These are phyloP conservation scores for Drosophila meridiana DNA, from an alignment of 2,888 invertebrate species.

Conservation along the genomic window DNA sequence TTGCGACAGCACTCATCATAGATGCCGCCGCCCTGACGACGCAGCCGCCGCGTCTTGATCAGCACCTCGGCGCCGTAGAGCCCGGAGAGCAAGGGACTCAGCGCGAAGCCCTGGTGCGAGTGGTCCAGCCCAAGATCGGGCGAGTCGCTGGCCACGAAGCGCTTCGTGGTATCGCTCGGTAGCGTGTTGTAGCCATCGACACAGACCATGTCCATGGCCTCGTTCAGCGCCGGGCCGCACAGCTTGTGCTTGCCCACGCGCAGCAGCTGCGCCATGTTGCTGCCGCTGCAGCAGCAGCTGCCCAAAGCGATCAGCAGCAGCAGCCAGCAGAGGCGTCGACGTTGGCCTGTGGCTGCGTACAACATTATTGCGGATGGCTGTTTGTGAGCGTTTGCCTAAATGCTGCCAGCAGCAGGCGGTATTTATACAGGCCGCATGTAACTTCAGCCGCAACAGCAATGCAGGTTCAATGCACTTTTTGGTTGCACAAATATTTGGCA, in stretches of 20 bases:
- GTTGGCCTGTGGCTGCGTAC: constrained; percentile 31
- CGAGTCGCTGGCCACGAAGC: constrained; percentile 9
- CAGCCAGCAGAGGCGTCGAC: constrained; percentile 19
- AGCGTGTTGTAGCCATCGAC: constrained; percentile 63
- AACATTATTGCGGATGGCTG: constrained; percentile 59
- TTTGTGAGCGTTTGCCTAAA: constrained; percentile 26
- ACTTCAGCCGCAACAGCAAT: neutral
- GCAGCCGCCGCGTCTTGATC: constrained; percentile 62
- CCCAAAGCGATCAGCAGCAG: constrained; percentile 28
- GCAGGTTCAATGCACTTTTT: constrained; percentile 72
- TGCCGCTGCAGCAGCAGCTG: constrained; percentile 16
- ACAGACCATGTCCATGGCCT: constrained; percentile 67
- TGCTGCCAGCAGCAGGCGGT: constrained; percentile 38
- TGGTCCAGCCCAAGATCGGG: neutral
- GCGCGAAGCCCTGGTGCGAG: constrained; percentile 22
- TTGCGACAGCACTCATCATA: constrained; percentile 76
- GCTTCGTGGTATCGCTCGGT: constrained; percentile 20
- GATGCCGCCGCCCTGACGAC: constrained; percentile 55
- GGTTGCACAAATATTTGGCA: constrained; percentile 51
- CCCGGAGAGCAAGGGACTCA: constrained; percentile 60
- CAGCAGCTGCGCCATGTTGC: constrained; percentile 38
- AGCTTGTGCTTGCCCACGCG: constrained; percentile 60
- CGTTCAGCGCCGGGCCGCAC: constrained; percentile 66
- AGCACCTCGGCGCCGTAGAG: constrained; percentile 60
- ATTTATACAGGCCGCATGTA: constrained; percentile 57